phyloP scores from a whole-genome alignment of 1,140 invertebrate species.

The Drosophila bipectinata region DNA sequence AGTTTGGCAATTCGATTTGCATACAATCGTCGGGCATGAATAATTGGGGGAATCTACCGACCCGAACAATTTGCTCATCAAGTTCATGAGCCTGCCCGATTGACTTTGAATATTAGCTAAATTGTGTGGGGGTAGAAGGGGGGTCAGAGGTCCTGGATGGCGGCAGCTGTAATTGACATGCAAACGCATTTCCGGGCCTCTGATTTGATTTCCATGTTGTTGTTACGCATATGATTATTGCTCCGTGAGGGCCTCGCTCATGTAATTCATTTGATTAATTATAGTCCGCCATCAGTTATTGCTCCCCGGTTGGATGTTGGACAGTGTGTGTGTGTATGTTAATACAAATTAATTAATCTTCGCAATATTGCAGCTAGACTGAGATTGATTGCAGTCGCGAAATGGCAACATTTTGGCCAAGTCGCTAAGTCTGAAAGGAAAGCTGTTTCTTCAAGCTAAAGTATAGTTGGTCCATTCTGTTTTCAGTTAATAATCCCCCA shows the following conservation, averaged over 20 bases:
- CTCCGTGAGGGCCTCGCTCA: constrained; percentile 39
- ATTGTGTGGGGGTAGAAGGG: neutral
- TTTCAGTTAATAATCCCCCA: neutral
- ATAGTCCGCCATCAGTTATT: constrained; percentile 62
- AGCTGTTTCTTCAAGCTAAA: neutral
- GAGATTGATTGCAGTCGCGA: constrained; percentile 69
- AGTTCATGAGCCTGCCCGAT: constrained; percentile 74
- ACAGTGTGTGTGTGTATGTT: constrained; percentile 43
- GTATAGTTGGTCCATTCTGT: neutral
- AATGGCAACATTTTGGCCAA: constrained; percentile 32
- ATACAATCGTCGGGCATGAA: constrained; percentile 72
- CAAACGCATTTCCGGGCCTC: constrained; percentile 65
- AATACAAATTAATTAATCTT: constrained; percentile 80
- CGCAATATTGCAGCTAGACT: constrained; percentile 71
- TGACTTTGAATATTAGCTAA: constrained; percentile 77
- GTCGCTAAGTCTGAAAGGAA: neutral
- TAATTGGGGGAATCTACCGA: constrained; percentile 52
- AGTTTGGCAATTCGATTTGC: constrained; percentile 77
- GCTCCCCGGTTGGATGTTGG: neutral
- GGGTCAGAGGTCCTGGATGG: constrained; percentile 2
- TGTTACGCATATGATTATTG: constrained; percentile 72
- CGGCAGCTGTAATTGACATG: constrained; percentile 78
- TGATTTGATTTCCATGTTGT: constrained; percentile 74
- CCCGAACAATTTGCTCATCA: constrained; percentile 38
- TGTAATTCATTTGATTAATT: constrained; percentile 80